Evolutionary conservation across 2,113 vertebrate species (phyloP), one percentile per base, ranked within the genome.

Genomic region (Ictalurus punctatus): DNA sequence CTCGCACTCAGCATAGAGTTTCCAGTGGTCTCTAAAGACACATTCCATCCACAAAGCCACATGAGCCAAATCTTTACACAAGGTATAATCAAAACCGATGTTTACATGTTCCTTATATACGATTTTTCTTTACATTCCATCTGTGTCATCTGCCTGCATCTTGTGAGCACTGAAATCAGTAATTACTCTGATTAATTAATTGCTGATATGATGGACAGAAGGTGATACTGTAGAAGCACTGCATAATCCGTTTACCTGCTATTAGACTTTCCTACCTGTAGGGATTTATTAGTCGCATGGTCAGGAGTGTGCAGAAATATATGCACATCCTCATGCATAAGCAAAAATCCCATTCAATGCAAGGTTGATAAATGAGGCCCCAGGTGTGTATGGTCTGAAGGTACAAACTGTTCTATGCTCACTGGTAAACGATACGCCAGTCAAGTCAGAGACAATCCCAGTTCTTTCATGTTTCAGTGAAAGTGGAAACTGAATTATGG

Each of bases 401-500:
- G 17, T 56, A 25, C 16, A 54, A 54, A 56, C 9, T 25, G 48
- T 48, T 79, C 25, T 40, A 65, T 48, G 23, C 34, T 87, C 54
- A 67, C 69, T 74, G 84, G 17, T 74, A 40, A 74, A 37, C 27
- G 69, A 76, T 19, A 74, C 21, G 4, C 21, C 4, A 61, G 17
- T 7, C 65, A 63, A n/a, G n/a, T 58, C 37, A 30, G 73, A 86
- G 74, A 79, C 54, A 86, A 44, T 58, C 73, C 40, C 10, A 4
- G 40, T 25, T n/a, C 44, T 52, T 79, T 52, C 25, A 30, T 82
- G 54, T 82, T 82, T 58, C 7, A 14, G 23, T 37, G 16, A 79
- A 80, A 87, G 44, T 54, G 78, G 48, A 87, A 82, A 56, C 44
- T 69, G 52, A 54, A 71, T 23, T 69, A 44, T 67, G 27, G 21